Percentiles rank a stretch among this genome's conserved stretches.
Conservation (phyloP, 1,140 invertebrate genomes). For the Anadara kagoshimensis region DNA sequence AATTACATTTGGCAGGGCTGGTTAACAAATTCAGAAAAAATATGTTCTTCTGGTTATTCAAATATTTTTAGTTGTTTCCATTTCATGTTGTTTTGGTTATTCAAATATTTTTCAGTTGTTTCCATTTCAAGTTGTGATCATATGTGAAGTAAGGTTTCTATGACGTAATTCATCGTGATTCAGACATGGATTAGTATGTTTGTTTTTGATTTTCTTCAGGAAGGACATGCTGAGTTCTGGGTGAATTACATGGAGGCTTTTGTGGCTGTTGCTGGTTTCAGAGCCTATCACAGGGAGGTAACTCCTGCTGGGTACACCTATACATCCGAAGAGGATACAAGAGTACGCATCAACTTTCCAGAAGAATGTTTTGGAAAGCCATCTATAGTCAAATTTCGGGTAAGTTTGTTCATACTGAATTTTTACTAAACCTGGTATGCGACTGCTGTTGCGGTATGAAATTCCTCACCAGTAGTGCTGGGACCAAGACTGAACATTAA, state of each 20-base stretch:
- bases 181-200: too few species aligned
- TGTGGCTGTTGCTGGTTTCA: slow-evolving; percentile 38
- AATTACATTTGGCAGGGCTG: too few species aligned
- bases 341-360: slow-evolving; percentile 45
- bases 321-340: slow-evolving; percentile 45
- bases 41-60: too few species aligned
- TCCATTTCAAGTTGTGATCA: too few species aligned
- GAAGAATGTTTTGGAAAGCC: slow-evolving; percentile 35
- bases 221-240: slow-evolving; percentile 38
- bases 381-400: slow-evolving; percentile 44
- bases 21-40: too few species aligned
- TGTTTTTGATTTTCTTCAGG: slow-evolving; percentile 8
- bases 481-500: too few species aligned
- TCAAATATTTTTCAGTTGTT: too few species aligned
- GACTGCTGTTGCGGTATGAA: neutral
- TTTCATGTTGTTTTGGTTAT: too few species aligned
- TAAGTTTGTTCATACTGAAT: slow-evolving; percentile 8
- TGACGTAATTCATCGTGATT: too few species aligned
- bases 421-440: neutral
- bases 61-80: too few species aligned
- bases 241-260: slow-evolving; percentile 42
- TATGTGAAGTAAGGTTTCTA: too few species aligned
- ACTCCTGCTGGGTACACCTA: slow-evolving; percentile 39
- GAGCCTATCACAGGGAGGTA: slow-evolving; percentile 40
- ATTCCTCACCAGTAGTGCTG: too few species aligned